Base-by-base conservation (phyloP, 2,113 vertebrate genomes). In the Lophotis ruficrista region DNA sequence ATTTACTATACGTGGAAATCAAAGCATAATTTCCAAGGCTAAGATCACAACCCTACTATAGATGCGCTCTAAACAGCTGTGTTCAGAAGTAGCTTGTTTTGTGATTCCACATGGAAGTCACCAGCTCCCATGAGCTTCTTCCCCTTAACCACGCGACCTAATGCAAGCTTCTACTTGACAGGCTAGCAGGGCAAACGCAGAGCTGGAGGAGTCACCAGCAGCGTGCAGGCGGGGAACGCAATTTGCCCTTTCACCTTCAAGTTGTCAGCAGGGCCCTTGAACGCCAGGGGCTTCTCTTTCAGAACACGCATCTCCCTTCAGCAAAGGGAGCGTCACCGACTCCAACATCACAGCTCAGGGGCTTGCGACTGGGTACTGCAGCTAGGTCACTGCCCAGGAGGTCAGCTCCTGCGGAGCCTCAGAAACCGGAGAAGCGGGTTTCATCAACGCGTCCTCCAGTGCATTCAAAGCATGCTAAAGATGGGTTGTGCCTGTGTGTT, bases 171-270 rank as follows among this genome's bases (percentile, higher is more conserved):
- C 58, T 33, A 4, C 45, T 33, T 7, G 35, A 11, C 30, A 21
- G 1, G 2, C 61, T 9, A 10, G 10, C n/a, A 19, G 12, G n/a
- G 61, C 33, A 64, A 37, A 41, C 0, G 3, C 30, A 7, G 61
- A 43, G 45, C 78, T 68, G 77, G 11, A 56, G 60, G 71, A 65
- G 37, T 43, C 8, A 0, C 58, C 30, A 43, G 45, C 38, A 56
- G 57, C 25, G 17, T 17, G 71, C 62, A 18, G 20, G n/a, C 2
- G 0, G 25, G 50, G 56, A 76, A 54, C 0, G 5, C 38, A 37
- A 3, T 17, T 56, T 27, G 57, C 50, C 64, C 54, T 23, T 50
- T 35, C 41, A 62, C 41, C 41, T 30, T 30, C n/a, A 4, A 28
- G 31, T 6, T 50, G 23, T 47, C 62, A 66, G 38, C 51, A 45